Conservation (phyloP, 1,140 invertebrate species). For the Atta colombica region DNA sequence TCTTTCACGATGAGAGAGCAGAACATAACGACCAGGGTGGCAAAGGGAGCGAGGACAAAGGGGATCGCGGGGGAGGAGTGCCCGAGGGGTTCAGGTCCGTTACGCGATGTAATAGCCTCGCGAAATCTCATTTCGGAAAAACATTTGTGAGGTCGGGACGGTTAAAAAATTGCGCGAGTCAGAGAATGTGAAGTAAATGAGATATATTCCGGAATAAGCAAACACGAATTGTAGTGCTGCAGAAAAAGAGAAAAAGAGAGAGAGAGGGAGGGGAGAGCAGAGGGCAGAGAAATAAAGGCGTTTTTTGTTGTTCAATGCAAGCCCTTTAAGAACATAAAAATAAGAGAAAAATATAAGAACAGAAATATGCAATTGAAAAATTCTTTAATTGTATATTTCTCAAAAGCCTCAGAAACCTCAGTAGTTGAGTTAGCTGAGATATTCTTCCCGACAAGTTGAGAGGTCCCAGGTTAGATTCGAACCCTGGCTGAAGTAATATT, state of each 20-base stretch:
- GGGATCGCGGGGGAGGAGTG: constrained; percentile 7
- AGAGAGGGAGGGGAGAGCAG: not conserved
- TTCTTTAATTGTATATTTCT: too few relatives aligned
- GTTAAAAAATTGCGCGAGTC: constrained; percentile 38
- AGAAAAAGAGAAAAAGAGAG: not conserved
- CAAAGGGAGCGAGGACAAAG: not conserved
- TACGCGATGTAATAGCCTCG: constrained; percentile 71
- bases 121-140: constrained; percentile 63
- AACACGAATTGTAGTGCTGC: too few relatives aligned
- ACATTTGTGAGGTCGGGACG: constrained; percentile 27
- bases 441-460: too few relatives aligned
- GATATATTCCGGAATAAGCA: not conserved
- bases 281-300: too few relatives aligned
- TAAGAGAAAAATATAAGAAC: too few relatives aligned
- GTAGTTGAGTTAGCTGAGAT: too few relatives aligned
- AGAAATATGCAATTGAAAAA: too few relatives aligned
- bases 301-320: too few relatives aligned
- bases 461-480: too few relatives aligned
- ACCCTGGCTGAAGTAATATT: too few relatives aligned
- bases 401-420: too few relatives aligned
- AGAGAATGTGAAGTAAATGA: constrained; percentile 23
- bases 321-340: too few relatives aligned
- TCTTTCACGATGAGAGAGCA: constrained; percentile 66
- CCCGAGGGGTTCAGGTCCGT: constrained; percentile 71
- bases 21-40: constrained; percentile 22